Evolutionary conservation across 2,888 invertebrate species (phyloP), one percentile per base, ranked within the genome.

Genomic region (Drosophila leonis): DNA sequence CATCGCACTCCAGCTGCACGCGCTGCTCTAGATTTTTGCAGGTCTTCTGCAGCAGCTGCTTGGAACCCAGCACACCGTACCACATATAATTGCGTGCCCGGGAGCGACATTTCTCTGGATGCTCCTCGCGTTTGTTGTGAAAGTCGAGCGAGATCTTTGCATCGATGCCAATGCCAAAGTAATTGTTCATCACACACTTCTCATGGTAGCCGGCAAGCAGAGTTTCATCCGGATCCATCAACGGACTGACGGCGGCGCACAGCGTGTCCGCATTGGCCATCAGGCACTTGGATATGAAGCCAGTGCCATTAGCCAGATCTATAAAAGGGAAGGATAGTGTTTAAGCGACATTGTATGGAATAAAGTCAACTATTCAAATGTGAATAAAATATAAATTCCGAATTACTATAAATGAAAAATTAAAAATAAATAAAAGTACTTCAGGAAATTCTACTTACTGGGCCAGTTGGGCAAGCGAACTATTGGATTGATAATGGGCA

Each of bases 131-230:
- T 93, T 98, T 99, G 90, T 98, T 97, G 93, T 99, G 98, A 92
- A 99, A 99, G 92, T 99, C 99, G 49, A 99, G 94, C 0, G 98
- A 97, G 62, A 99, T 98, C 93, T 99, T 99, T 0, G 99, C 99
- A 93, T 99, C 99, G 74, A 99, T 97, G 0, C 99, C 99, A 89
- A 99, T 99, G 0, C 99, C 99, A 92, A 99, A 99, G 92, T 99
- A 99, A 92, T 99, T 99, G 93, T 99, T 99, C 99, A 99, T 99
- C 2, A 98, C 98, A 89, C 98, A 98, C 81, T 97, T 96, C 93
- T 99, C 99, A 87, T 97, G 97, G 92, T 96, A 97, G 0, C 98
- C 98, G 94, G 98, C 98, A 91, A 97, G 94, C 2, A 97, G 94
- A 0, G 97, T 97, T 90, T 98, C 97, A 90, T 98, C 98, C 0